Base-by-base conservation (phyloP, 92 coral and sea anemone species). In the Bergia sp. region DNA sequence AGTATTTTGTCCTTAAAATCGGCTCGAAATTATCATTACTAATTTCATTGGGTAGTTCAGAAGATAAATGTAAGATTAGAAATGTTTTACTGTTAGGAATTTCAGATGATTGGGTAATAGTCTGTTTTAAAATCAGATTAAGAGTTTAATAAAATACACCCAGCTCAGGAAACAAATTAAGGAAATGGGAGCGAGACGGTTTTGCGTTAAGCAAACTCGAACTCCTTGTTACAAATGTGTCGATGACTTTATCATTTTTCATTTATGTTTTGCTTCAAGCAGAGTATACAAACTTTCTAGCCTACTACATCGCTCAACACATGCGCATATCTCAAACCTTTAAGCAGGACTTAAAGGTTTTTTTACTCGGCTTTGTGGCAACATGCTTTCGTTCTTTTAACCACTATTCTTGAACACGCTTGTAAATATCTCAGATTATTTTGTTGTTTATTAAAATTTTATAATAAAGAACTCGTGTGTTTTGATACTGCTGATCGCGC, bases 381-480 rank as follows among this genome's bases (percentile, higher is more conserved):
- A 41, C 16, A 65, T 67, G 39, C 40, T 66, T 82, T 65, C 37
- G 37, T 66, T 44, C 21, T 21, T 4, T 23, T 38, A 80, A 12
- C 6, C 77, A 39, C 86, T 41, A 45, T 43, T 21, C 9, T 9
- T 44, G 53, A 7, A 43, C 66, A 36, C 55, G 41, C 12, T 47
- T 84, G 87, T 84, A 71, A 36, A 84, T 84, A 84, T 71, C 36
- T 71, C 37, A 47, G 79, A 13, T 71, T 1, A 3, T 20, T 67
- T 83, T 69, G 79, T 45, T 71, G 69, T 71, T 84, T 47, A 84
- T 29, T 84, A 84, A 84, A 84, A 79, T 45, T 67, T 29, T 80
- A 57, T 55, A 21, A 44, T n/a, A 73, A 71, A 49, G 87, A 71
- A 67, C 58, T 6, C 3, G n/a, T 65, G 77, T 71, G 66, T 72